Percentiles rank a stretch among this genome's conserved stretches.
These are phyloP conservation scores for Sisyra nigra DNA, from an alignment of 2,888 invertebrate species.

Conservation along the genomic window DNA sequence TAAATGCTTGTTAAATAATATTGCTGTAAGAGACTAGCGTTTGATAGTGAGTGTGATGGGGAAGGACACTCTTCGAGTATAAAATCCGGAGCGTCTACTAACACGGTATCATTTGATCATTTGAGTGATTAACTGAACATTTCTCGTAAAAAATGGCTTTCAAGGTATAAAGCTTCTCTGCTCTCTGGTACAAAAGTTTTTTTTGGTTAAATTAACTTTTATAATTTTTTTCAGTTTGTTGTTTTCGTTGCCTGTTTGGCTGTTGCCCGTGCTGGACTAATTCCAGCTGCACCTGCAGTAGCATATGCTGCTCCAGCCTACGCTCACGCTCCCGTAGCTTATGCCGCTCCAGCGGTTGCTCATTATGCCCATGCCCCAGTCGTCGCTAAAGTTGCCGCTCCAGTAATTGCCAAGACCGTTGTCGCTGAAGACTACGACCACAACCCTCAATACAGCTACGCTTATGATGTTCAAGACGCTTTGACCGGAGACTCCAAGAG, in stretches of 20 bases:
- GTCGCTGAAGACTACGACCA: constrained; percentile 24
- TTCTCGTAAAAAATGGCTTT: constrained; percentile 12
- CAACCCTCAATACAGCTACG: constrained; percentile 31
- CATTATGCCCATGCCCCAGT: not conserved
- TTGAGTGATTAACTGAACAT: no score
- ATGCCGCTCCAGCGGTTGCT: constrained; percentile 3
- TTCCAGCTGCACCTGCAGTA: constrained; percentile 6
- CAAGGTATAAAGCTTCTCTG: constrained; percentile 12
- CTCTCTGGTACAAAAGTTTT: not conserved
- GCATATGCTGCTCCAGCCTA: constrained; percentile 3
- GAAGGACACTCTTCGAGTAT: no score
- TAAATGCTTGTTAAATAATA: no score
- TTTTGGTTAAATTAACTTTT: not conserved
- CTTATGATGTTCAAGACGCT: constrained; percentile 29
- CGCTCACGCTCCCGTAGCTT: constrained; percentile 3
- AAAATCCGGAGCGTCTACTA: no score
- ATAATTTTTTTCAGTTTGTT: constrained; percentile 14
- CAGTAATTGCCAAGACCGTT: constrained; percentile 17
- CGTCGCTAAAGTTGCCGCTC: constrained; percentile 10
- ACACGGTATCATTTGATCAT: constrained; percentile 4
- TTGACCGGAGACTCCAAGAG: constrained; percentile 31
- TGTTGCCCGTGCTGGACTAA: constrained; percentile 15
- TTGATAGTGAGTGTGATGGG: no score
- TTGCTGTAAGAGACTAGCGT: no score
- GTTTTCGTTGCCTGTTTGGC: constrained; percentile 17